These are phyloP conservation scores for Trissolcus basalis DNA, from an alignment of 1,140 invertebrate species.

Conservation along the genomic window DNA sequence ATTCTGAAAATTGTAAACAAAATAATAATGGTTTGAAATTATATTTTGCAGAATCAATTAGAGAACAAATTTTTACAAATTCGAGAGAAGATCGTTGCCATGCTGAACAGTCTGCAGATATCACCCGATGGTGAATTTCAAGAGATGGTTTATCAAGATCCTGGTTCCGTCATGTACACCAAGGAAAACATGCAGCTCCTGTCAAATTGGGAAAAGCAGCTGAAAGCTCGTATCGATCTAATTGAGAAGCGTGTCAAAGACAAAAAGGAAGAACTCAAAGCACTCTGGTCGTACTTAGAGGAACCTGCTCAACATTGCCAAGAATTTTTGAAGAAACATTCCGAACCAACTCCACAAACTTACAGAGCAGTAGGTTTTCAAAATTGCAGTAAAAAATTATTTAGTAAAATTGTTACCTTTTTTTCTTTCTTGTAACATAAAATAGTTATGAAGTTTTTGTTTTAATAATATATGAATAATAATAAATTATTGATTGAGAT, in stretches of 20 bases:
- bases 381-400: not conserved
- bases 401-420: no score
- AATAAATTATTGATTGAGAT: no score
- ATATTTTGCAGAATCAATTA: slow-evolving; percentile 32
- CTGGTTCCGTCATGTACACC: slow-evolving; percentile 34
- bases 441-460: not conserved
- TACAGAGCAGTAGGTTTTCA: slow-evolving; percentile 74
- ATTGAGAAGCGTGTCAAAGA: slow-evolving; percentile 38
- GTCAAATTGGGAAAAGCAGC: slow-evolving; percentile 24
- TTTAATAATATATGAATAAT: no score
- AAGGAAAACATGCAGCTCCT: slow-evolving; percentile 50
- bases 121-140: slow-evolving; percentile 29
- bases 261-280: slow-evolving; percentile 73
- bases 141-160: slow-evolving; percentile 25
- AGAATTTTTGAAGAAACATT: slow-evolving; percentile 75
- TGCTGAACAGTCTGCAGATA: slow-evolving; percentile 35
- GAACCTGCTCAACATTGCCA: slow-evolving; percentile 76
- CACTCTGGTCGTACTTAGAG: slow-evolving; percentile 81
- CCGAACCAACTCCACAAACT: slow-evolving; percentile 66
- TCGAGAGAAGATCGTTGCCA: slow-evolving; percentile 26
- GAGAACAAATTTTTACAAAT: slow-evolving; percentile 37
- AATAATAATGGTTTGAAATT: no score
- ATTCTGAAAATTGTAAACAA: not conserved
- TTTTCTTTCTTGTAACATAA: not conserved
- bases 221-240: slow-evolving; percentile 33